Base-by-base conservation (phyloP, 2,888 invertebrate species). In the Octonoba sinensis region DNA sequence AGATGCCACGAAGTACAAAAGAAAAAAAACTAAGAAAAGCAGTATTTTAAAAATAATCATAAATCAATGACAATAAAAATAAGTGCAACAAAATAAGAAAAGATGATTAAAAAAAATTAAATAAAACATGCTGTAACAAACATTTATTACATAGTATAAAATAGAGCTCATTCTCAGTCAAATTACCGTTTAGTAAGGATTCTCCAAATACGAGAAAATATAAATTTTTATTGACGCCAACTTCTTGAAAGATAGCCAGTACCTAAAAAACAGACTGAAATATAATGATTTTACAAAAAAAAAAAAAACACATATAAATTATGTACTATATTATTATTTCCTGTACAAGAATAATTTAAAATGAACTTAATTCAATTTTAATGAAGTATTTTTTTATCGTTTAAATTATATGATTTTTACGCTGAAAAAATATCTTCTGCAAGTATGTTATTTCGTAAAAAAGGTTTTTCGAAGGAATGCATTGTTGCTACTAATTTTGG, bases 171-270 rank as follows among this genome's bases (percentile, higher is more conserved):
- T 27, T 27, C 6, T 27, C 27, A 6, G 36, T 44, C 18, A 24
- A 62, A 86, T 85, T 86, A 90, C 90, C 91, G 85, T 91, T 91
- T 20, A 91, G 88, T 15, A 91, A 87, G 0, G 90, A 91, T 86
- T 91, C 91, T 44, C 91, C 91, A 86, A 91, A 91, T 13, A 91
- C 91, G 81, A 91, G 88, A 86, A 91, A 91, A 85, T 91, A 91
- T 27, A 91, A 87, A 85, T 89, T 89, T 84, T 90, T 90, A 86
- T 91, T 91, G 57, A 91, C 91, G 22, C 91, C 91, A 20, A 91
- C 87, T 86, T 91, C 90, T 86, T 90, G 89, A 85, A 91, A 91
- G 67, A 91, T 90, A 49, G 90, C 90, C 83, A 90, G 85, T 4
- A 90, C 90, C 90, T 90, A 74, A 15, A 86, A 85, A 59, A 46